Conservation (phyloP, 1,140 invertebrate genomes). For the Drosophila kurseongensis region DNA sequence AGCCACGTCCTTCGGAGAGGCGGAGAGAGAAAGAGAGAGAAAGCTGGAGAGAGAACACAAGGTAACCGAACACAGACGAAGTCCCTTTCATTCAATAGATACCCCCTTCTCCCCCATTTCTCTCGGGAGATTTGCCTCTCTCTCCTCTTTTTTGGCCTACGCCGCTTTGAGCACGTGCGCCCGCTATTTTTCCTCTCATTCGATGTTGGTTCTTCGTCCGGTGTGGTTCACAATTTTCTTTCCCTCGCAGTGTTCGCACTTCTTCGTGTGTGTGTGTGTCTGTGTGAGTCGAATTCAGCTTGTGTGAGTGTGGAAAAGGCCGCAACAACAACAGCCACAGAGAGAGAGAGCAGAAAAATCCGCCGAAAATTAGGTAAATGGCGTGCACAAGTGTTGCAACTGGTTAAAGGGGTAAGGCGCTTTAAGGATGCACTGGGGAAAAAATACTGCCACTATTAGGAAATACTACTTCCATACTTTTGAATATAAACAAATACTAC, state of each 20-base stretch:
- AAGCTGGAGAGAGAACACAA: slow-evolving; percentile 6
- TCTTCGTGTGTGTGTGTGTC: slow-evolving; percentile 16
- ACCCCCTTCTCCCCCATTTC: background rate
- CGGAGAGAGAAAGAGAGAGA: background rate
- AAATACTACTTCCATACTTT: too few relatives aligned
- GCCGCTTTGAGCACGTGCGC: slow-evolving; percentile 42
- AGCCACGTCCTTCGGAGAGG: slow-evolving; percentile 57
- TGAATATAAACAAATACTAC: too few relatives aligned
- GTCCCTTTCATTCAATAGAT: slow-evolving; percentile 21
- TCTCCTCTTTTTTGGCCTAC: slow-evolving; percentile 30
- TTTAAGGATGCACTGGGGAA: slow-evolving; percentile 29
- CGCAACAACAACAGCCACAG: slow-evolving; percentile 22
- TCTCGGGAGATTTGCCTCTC: background rate
- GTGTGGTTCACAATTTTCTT: slow-evolving; percentile 61
- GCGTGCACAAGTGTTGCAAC: slow-evolving; percentile 28
- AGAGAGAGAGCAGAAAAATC: slow-evolving; percentile 26
- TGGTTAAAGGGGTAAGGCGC: slow-evolving; percentile 32
- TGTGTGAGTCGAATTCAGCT: slow-evolving; percentile 5
- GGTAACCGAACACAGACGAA: slow-evolving; percentile 4
- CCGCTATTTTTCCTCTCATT: slow-evolving; percentile 56
- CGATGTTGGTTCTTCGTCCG: slow-evolving; percentile 69
- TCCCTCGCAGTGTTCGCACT: slow-evolving; percentile 25
- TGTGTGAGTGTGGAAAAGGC: slow-evolving; percentile 23
- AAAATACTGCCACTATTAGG: background rate
- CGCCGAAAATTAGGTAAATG: slow-evolving; percentile 55